Base-by-base conservation (phyloP, 2,113 vertebrate species). In the Onychostoma macrolepis region DNA sequence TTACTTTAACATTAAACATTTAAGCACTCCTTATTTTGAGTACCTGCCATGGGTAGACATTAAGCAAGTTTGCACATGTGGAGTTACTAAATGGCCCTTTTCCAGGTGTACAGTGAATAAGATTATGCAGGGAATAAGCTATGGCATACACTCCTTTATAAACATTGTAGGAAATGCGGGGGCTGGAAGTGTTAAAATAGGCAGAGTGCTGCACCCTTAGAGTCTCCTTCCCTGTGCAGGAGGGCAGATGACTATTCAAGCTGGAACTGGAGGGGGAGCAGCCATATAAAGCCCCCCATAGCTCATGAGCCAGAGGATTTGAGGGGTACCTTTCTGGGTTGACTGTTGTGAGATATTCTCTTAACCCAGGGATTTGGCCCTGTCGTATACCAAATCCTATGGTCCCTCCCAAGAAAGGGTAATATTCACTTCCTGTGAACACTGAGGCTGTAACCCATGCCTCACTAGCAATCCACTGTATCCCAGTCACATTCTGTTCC, bases 381-480 rank as follows among this genome's bases (percentile, higher is more conserved):
- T 90, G 90, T 41, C 89, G 91, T 74, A 96, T 92, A 28, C 92
- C 94, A 90, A 94, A 96, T 24, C 95, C 95, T 53, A 96, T 92
- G 0, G 94, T 95, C 4, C 95, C 95, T 3, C 93, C 95, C 11
- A 96, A 67, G 74, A 90, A 95, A 6, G 93, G 93, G 86, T 92
- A 94, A 83, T 91, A 93, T 38, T 94, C 89, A n/a, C 87, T 93
- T 65, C 88, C 90, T 63, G 94, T 89, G 36, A 95, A 94, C 33
- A 95, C 86, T 17, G 94, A 93, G 13, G 95, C 90, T 74, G 94
- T 96, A 45, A 95, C 90, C 95, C 94, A 96, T 38, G 94, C 94
- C 85, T 96, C 95, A 30, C 95, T 95, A 10, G 95, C 95, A 80
- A 96, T 92, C 95, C 95, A 96, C 78, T 95, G 94, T 63, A 94